Evolutionary conservation across 2,113 vertebrate species (phyloP).

Genomic region (Isurus oxyrinchus): DNA sequence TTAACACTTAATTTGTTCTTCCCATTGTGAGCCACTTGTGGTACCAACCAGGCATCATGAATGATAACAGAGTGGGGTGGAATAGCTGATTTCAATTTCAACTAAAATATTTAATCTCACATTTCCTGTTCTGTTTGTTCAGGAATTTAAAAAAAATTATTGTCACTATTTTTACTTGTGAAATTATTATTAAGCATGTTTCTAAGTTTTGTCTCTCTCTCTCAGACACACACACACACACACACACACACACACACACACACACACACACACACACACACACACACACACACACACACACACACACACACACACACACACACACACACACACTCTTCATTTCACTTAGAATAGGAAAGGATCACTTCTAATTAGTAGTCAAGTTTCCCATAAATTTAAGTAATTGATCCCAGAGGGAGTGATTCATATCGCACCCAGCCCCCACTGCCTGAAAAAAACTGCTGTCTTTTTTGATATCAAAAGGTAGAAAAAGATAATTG

Average conservation of each 20-base stretch:
- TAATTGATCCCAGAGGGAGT: background rate
- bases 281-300: background rate
- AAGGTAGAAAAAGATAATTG: background rate
- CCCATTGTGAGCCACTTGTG: background rate
- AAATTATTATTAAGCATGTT: background rate
- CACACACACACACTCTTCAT: background rate
- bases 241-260: background rate
- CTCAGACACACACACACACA: too few species aligned
- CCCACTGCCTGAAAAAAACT: background rate
- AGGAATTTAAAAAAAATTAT: background rate
- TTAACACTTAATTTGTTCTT: background rate
- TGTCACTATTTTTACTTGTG: background rate
- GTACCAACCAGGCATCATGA: background rate
- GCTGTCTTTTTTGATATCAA: background rate
- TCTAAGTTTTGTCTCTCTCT: background rate
- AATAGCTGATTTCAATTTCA: background rate
- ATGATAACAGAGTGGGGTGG: background rate
- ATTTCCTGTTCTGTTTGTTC: background rate
- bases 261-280: background rate
- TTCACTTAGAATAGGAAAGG: background rate
- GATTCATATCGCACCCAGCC: background rate
- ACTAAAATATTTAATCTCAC: background rate
- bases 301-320: too few species aligned
- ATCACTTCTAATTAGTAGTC: background rate
- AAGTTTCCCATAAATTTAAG: background rate